Evolutionary conservation across 2,113 vertebrate species (phyloP).

Genomic region (Tragelaphus buxtoni): DNA sequence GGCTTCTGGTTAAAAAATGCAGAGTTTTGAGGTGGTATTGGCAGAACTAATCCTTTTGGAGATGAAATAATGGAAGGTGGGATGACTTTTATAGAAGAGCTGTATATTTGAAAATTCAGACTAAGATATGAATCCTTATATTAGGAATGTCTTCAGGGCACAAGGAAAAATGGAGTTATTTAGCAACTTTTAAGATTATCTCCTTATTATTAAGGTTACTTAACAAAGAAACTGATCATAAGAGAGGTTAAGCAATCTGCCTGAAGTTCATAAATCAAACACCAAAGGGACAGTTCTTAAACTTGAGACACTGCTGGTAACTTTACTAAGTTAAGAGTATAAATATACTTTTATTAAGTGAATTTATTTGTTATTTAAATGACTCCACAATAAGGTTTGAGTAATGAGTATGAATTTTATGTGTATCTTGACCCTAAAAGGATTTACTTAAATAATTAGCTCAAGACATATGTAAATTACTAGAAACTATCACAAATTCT

Average conservation of each 20-base stretch:
- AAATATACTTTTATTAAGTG: background rate
- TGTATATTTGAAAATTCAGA: background rate
- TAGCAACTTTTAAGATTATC: background rate
- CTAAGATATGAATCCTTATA: background rate
- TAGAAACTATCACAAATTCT: background rate
- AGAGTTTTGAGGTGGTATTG: background rate
- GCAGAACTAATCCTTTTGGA: background rate
- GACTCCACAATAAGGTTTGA: background rate
- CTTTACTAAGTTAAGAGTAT: background rate
- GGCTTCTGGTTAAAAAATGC: background rate
- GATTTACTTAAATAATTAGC: background rate
- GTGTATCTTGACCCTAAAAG: background rate
- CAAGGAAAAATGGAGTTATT: background rate
- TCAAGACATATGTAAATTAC: background rate
- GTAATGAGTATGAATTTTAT: background rate
- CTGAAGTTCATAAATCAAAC: background rate
- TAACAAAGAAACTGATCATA: background rate
- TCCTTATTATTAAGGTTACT: background rate
- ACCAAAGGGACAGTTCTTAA: background rate
- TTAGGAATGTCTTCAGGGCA: background rate
- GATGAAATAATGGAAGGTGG: background rate
- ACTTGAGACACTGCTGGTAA: background rate
- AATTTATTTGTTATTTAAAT: background rate
- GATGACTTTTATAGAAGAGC: background rate
- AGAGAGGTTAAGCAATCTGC: slow-evolving; percentile 1